Percentiles rank a stretch among this genome's conserved stretches.
Evolutionary conservation across 2,797 vertebrate species (phyloP).

Genomic region (Gymnocypris eckloni): DNA sequence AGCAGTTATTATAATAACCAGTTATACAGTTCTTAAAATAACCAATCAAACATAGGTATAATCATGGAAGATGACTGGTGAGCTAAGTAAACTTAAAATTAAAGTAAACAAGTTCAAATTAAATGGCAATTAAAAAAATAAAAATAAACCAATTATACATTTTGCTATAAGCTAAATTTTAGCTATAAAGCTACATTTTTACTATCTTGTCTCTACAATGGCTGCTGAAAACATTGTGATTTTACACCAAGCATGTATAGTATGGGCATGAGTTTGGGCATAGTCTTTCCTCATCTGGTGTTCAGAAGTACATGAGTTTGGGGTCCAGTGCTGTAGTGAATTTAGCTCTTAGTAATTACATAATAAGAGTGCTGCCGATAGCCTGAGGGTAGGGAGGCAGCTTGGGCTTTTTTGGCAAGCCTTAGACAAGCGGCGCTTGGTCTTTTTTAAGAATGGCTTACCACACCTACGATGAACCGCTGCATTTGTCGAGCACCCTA

Average conservation of each 20-base stretch:
- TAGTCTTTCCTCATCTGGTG: background rate
- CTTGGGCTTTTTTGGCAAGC: conserved; percentile 76
- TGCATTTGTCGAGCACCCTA: conserved; percentile 65
- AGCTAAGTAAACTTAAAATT: background rate
- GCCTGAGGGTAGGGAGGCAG: conserved; percentile 59
- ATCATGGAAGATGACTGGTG: background rate
- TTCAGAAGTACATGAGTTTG: conserved; percentile 5
- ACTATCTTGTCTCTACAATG: background rate
- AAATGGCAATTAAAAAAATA: background rate
- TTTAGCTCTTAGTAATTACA: conserved; percentile 75
- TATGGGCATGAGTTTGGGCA: too few relatives aligned
- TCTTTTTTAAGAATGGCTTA: conserved; percentile 79
- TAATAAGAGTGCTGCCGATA: conserved; percentile 74
- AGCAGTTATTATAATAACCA: background rate
- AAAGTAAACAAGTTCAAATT: background rate
- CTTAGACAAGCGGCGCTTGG: conserved; percentile 73
- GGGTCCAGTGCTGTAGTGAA: conserved; percentile 40
- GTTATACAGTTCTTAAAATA: background rate
- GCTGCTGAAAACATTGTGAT: background rate
- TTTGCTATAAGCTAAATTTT: too few relatives aligned
- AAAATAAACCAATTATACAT: background rate
- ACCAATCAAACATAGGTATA: background rate
- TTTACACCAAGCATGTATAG: background rate
- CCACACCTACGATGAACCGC: conserved; percentile 80
- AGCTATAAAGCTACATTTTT: background rate